Base-by-base conservation (phyloP, 2,797 vertebrate genomes). In the Spea hammondii region DNA sequence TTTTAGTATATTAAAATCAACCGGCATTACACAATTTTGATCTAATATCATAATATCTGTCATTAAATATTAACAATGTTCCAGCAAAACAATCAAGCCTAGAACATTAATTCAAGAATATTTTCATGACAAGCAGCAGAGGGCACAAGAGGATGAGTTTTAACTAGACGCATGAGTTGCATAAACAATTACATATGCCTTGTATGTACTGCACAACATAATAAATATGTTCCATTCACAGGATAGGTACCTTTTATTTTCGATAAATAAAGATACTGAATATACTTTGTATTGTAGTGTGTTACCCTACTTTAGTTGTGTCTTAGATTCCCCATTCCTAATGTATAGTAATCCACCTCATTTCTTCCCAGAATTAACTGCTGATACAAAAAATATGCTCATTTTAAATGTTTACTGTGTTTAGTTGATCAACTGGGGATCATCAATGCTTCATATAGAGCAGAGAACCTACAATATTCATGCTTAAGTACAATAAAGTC, bases 61-160 rank as follows among this genome's bases (percentile, higher is more conserved):
- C 51, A 53, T 53, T 53, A 53, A 6, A 53, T 53, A 7, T 1
- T 53, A 32, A 6, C 51, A 53, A 7, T 53, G 6, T 53, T 53
- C 51, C 51, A 53, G 6, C 10, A 2, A 48, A n/a, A 53, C 12
- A 53, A 64, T 47, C 7, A 12, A 70, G 67, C 8, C 13, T 9
- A 78, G 45, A 49, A 64, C 5, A 60, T 44, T 32, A 32, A 48
- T 60, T 79, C 48, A 80, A 74, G 65, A 72, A 69, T 48, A 3
- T 17, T 75, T 66, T 62, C 55, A 76, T 62, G 5, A 55, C 62
- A 67, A 54, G 62, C 69, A 80, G 74, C 53, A 80, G 79, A 80
- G 79, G 74, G 79, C 70, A 74, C 11, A 59, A 62, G 44, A 66
- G 71, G 50, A 70, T 71, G 70, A 70, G 72, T 50, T 67, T 59